phyloP scores from a whole-genome alignment of 1,140 invertebrate genomes.

The Drosophila sulfurigaster region DNA sequence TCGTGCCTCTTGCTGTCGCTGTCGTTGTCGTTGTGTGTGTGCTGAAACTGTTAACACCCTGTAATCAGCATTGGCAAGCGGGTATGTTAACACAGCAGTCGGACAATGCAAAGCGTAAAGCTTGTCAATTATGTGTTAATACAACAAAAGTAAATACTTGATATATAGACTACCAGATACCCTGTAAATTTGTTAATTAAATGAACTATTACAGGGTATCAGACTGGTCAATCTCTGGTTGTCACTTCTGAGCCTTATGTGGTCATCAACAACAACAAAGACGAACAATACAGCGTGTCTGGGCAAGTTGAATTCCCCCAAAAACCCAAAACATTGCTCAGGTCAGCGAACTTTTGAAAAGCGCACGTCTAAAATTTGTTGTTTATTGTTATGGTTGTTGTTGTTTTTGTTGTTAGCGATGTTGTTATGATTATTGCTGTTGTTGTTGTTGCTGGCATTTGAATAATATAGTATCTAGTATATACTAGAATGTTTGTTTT shows the following conservation, averaged over 20 bases:
- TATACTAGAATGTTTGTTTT: slow-evolving; percentile 32
- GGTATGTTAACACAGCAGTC: neutral
- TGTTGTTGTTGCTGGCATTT: slow-evolving; percentile 10
- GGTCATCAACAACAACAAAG: slow-evolving; percentile 69
- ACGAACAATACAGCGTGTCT: slow-evolving; percentile 58
- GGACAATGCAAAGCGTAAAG: neutral
- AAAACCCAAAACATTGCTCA: slow-evolving; percentile 69
- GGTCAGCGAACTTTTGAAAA: slow-evolving; percentile 75
- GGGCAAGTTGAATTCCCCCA: slow-evolving; percentile 56
- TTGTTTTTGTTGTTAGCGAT: slow-evolving; percentile 25
- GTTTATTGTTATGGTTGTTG: slow-evolving; percentile 48
- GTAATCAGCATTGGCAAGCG: neutral
- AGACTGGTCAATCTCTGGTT: neutral
- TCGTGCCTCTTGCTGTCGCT: slow-evolving; percentile 36
- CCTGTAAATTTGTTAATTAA: too few species aligned
- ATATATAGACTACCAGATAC: too few species aligned
- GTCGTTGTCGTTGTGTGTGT: slow-evolving; percentile 52
- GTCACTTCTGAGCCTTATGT: slow-evolving; percentile 52
- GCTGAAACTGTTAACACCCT: slow-evolving; percentile 50
- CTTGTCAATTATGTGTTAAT: neutral
- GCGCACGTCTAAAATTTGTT: slow-evolving; percentile 51
- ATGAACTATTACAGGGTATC: slow-evolving; percentile 5
- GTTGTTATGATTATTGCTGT: slow-evolving; percentile 15
- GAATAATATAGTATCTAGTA: slow-evolving; percentile 56
- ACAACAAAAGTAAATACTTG: neutral